These are phyloP conservation scores for Tokudaia muenninki DNA, from an alignment of 2,797 vertebrate genomes.

Conservation along the genomic window DNA sequence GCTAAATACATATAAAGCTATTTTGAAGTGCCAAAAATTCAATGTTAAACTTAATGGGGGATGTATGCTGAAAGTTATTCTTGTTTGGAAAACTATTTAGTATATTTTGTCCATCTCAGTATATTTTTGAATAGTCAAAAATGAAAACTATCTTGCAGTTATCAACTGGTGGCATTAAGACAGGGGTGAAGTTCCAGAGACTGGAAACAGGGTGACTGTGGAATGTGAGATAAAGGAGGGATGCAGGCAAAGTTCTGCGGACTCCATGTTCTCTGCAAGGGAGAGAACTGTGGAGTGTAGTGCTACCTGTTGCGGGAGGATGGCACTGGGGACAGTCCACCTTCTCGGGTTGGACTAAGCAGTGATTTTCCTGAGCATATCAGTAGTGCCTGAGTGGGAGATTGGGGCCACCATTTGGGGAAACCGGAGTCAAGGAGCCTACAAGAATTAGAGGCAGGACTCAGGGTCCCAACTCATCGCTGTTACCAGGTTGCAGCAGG, in stretches of 20 bases:
- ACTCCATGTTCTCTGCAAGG: no score
- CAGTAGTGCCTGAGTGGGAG: not conserved
- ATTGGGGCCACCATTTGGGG: no score
- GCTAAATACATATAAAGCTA: conserved; percentile 5
- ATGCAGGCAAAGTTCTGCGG: accelerated
- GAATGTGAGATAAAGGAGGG: no score
- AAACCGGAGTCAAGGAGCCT: not conserved
- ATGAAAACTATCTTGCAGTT: not conserved
- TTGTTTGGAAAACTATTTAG: not conserved
- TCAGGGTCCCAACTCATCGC: not conserved
- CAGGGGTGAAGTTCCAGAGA: not conserved
- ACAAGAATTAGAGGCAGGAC: not conserved
- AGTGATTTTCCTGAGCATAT: not conserved
- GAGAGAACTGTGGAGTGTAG: not conserved
- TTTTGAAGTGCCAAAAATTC: not conserved
- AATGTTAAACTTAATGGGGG: not conserved
- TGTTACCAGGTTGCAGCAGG: not conserved
- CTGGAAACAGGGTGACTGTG: accelerated
- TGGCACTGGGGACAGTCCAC: not conserved
- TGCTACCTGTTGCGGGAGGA: not conserved
- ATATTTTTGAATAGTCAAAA: not conserved
- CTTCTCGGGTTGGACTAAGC: not conserved
- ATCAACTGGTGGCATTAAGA: not conserved
- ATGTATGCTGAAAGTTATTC: not conserved
- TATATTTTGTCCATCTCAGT: not conserved